Conservation (phyloP, 2,113 vertebrate genomes). For the Megaceryle torquata region DNA sequence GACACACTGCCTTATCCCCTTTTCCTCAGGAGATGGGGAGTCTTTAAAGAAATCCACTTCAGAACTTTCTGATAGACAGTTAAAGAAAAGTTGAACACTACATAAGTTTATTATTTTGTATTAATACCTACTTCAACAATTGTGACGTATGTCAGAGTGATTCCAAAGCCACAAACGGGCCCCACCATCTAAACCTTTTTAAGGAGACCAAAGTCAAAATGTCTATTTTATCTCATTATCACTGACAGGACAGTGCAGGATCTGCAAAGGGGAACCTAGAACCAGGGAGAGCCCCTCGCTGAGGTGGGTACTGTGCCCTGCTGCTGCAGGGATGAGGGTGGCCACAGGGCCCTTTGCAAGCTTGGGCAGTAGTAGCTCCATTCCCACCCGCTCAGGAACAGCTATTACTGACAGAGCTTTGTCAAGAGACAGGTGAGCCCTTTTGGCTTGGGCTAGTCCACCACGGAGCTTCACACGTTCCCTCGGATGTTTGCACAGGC, state of each 20-base stretch:
- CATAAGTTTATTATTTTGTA: constrained; percentile 70
- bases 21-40: constrained; percentile 80
- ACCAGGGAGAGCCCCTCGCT: not conserved
- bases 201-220: not conserved
- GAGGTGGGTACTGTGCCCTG: not conserved
- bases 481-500: not conserved
- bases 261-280: not conserved
- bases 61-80: constrained; percentile 81
- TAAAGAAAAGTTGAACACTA: constrained; percentile 72
- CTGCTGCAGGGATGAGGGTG: not conserved
- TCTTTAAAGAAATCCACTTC: constrained; percentile 84
- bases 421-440: accelerated
- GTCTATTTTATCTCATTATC: not conserved
- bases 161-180: constrained; percentile 30
- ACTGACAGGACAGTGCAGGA: not conserved
- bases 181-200: not conserved
- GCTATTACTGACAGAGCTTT: accelerated
- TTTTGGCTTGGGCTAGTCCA: not conserved
- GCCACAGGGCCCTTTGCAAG: not conserved
- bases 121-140: constrained; percentile 67
- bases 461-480: accelerated
- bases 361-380: not conserved
- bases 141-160: constrained; percentile 57
- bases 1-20: constrained; percentile 79
- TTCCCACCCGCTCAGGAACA: not conserved